Evolutionary conservation across 2,113 vertebrate genomes (phyloP), one percentile per base, ranked within the genome.

Genomic region (Malurus elegans): DNA sequence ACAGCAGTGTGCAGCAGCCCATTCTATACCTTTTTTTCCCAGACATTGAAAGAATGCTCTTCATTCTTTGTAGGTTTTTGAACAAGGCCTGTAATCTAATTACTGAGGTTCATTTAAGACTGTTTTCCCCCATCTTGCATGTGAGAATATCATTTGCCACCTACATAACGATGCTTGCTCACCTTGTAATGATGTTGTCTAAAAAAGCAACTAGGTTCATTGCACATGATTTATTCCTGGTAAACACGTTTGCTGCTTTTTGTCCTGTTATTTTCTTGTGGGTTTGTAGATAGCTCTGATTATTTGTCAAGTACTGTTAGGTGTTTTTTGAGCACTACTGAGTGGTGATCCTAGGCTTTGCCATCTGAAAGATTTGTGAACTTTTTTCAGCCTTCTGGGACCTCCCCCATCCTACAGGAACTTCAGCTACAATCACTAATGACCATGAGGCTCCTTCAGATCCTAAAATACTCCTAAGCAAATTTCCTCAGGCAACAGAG

Each of bases 171-270:
- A 6, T 38, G 34, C 42, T 76, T 86, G 47, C 62, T 90, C 64
- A 66, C 71, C 66, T 74, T 66, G 16, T 79, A 65, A 34, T 26
- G 28, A 34, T 26, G 28, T 45, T 82, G 48, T 61, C 75, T 84
- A n/a, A 87, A 42, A 62, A 93, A 75, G 86, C 79, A 93, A 69
- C 31, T 19, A 44, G 54, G 51, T 70, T 90, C 74, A n/a, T 79
- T 92, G 64, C 86, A 92, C 67, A 65, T 0, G 4, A 70, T 74
- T 93, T 96, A 44, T 74, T 90, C 38, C 51, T 51, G 21, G 40
- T 95, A 83, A 92, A 93, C 48, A 83, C 0, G 0, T 64, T 80
- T 78, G 47, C 26, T 86, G 56, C 47, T 90, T 93, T 92, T 90
- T 58, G 56, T 72, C 66, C 15, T 86, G 45, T 61, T 57, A 40